A percentile compares a stretch with the other conserved stretches of the same genome.
Conservation (phyloP, 2,113 vertebrate genomes). For the Rousettus leschenaultii region DNA sequence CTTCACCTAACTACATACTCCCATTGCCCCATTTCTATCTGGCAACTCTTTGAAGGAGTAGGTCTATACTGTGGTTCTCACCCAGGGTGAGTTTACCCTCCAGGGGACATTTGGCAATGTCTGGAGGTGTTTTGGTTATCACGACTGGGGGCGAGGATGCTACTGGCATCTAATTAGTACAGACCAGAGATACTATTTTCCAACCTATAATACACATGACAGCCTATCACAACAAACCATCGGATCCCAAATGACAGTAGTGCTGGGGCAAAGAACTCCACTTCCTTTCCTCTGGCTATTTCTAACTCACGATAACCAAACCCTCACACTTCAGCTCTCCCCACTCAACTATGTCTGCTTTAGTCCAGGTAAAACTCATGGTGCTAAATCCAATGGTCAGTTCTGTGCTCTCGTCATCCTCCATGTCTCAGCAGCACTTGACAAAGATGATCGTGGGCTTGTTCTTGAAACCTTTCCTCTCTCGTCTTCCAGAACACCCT, state of each 20-base stretch:
- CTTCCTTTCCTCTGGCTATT: background rate
- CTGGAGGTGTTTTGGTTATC: background rate
- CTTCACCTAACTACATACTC: background rate
- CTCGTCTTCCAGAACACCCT: background rate
- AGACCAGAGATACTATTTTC: background rate
- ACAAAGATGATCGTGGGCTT: background rate
- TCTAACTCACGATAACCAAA: background rate
- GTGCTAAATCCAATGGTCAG: too few relatives aligned
- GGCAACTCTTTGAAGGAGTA: background rate
- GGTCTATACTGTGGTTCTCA: background rate
- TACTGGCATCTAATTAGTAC: background rate
- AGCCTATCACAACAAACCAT: background rate
- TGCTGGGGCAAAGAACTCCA: background rate
- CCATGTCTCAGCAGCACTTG: background rate
- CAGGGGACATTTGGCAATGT: background rate
- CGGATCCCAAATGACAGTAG: background rate
- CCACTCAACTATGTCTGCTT: too few relatives aligned
- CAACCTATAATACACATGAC: too few relatives aligned
- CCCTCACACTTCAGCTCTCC: fast-evolving
- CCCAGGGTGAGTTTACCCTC: background rate
- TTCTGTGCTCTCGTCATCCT: background rate
- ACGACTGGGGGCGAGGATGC: background rate
- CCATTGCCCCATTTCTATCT: background rate
- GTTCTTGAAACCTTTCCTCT: background rate
- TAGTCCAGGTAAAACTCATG: background rate